These are phyloP conservation scores for Mya arenaria DNA, from an alignment of 1,140 invertebrate genomes.

Conservation along the genomic window DNA sequence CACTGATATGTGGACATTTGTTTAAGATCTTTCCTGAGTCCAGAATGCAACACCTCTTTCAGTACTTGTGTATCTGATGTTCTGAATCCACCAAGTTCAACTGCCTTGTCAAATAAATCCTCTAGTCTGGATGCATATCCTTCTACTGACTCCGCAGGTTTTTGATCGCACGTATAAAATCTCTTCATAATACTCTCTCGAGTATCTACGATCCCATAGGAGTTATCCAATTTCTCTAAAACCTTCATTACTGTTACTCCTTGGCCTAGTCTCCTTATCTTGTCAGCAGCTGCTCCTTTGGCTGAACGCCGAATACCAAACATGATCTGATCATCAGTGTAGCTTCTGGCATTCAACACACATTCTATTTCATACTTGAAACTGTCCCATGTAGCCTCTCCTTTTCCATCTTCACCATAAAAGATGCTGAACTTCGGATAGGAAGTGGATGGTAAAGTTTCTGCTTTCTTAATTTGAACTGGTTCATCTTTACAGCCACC, in stretches of 20 bases:
- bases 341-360: background rate
- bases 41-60: conserved; percentile 24
- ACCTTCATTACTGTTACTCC: background rate
- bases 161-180: conserved; percentile 36
- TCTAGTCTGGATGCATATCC: conserved; percentile 11
- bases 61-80: background rate
- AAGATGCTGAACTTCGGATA: conserved; percentile 28
- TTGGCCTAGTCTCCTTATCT: conserved; percentile 18
- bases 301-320: conserved; percentile 19
- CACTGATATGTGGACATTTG: conserved; percentile 15
- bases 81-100: background rate
- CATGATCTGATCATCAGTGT: conserved; percentile 6
- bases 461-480: too few species aligned
- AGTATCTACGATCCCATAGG: conserved; percentile 19
- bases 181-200: conserved; percentile 26
- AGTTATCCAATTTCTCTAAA: conserved; percentile 24
- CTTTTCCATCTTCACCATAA: conserved; percentile 38
- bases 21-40: conserved; percentile 21
- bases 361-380: conserved; percentile 35
- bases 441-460: too few species aligned
- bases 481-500: too few species aligned
- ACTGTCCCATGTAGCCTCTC: conserved; percentile 6
- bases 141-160: conserved; percentile 8
- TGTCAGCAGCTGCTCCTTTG: conserved; percentile 20
- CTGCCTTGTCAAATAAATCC: conserved; percentile 31